Evolutionary conservation across 1,140 invertebrate species (phyloP), one percentile per base, ranked within the genome.

Genomic region (Drosophila lini): DNA sequence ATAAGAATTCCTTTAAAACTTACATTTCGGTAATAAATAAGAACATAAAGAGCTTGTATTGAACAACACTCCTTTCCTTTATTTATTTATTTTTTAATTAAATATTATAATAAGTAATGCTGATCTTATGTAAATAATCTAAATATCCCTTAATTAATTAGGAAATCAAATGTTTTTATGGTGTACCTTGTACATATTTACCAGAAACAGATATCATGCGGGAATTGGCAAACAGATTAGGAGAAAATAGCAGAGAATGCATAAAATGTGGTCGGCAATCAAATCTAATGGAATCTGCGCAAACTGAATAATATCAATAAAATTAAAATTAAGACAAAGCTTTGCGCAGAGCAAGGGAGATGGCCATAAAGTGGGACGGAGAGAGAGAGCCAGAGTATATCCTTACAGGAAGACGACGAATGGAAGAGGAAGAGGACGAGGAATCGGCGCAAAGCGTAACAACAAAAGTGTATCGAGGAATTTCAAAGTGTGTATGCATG

Each of bases 241-340:
- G 15, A 28, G 40, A 48, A 70, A 65, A 41, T 44, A 16, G 22
- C 59, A 50, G 53, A 41, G 63, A 82, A 71, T 59, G 56, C 61
- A 64, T 48, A 58, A 78, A 81, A 57, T 62, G 75, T 34, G 57
- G 44, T 44, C 36, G 25, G 55, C 74, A 73, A 84, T 75, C 73
- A 80, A 78, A 63, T 64, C 77, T 78, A 88, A 88, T 89, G 62
- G 69, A 80, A 71, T 78, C 63, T 80, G 63, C 74, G 74, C 84
- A 78, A 83, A 78, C 74, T 62, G 77, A 83, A 89, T 89, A 89
- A 80, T 84, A 83, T 74, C 74, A 85, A 85, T 85, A 81, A 81
- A 69, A 81, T 78, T 81, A 64, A 83, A 88, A 88, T 88, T 88
- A 88, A 82, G 76, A 36, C 52, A 31, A 67, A 41, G 68, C 52